Evolutionary conservation across 2,797 vertebrate species (phyloP).

Genomic region (Spinus pinus): DNA sequence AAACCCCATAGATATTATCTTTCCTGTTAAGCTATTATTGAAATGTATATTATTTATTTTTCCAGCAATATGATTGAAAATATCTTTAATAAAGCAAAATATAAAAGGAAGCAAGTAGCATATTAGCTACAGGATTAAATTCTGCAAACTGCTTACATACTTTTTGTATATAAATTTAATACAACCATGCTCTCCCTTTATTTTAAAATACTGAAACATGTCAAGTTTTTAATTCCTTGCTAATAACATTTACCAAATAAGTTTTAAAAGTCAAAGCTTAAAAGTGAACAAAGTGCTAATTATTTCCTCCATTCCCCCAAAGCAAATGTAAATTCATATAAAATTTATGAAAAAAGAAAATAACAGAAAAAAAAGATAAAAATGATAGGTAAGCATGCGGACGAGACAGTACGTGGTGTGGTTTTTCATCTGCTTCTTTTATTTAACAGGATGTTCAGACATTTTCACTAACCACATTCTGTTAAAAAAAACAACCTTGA

Average conservation of each 20-base stretch:
- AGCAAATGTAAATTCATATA: background rate
- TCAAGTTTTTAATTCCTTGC: background rate
- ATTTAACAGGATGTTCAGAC: background rate
- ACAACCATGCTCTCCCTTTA: background rate
- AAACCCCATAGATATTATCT: background rate
- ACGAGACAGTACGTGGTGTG: background rate
- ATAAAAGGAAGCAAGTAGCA: background rate
- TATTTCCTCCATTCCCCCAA: background rate
- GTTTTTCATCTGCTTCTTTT: slow-evolving; percentile 26
- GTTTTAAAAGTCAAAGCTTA: background rate
- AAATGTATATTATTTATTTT: background rate
- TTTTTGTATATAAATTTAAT: background rate
- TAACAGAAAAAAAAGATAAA: background rate
- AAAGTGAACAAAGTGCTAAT: background rate
- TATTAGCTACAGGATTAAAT: background rate
- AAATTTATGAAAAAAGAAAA: background rate
- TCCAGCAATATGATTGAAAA: background rate
- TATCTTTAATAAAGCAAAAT: background rate
- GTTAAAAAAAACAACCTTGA: slow-evolving; percentile 18
- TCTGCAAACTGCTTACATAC: background rate
- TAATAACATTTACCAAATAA: background rate
- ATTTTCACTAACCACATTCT: slow-evolving; percentile 3
- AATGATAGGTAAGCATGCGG: background rate
- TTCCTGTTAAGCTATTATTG: background rate
- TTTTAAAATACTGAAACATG: background rate